These are phyloP conservation scores for Eubucco bourcierii DNA, from an alignment of 2,113 vertebrate genomes.

Conservation along the genomic window DNA sequence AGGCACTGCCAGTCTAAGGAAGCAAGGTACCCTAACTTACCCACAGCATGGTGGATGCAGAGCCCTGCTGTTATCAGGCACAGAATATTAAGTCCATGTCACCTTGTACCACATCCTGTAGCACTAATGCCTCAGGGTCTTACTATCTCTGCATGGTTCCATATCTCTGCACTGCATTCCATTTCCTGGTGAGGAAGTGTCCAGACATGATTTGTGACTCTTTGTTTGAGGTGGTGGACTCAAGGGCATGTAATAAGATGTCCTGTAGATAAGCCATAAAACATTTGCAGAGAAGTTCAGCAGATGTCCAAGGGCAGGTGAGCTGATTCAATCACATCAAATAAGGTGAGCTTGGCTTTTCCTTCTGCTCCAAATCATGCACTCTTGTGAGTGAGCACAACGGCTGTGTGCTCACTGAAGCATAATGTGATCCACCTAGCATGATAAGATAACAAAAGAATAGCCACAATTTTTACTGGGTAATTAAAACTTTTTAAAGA, in stretches of 20 bases:
- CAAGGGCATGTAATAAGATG: background rate
- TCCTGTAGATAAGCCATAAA: background rate
- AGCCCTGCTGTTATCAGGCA: background rate
- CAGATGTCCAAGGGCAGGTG: background rate
- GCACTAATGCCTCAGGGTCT: background rate
- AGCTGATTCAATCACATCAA: background rate
- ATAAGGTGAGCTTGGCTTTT: background rate
- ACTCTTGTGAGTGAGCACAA: background rate
- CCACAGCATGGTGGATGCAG: background rate
- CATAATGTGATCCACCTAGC: background rate
- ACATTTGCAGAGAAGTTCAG: background rate
- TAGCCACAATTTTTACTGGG: background rate
- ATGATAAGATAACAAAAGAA: background rate
- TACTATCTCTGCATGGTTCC: background rate
- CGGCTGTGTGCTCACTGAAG: background rate
- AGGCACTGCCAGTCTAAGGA: background rate
- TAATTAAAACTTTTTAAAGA: background rate
- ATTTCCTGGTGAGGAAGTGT: background rate
- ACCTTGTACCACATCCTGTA: background rate
- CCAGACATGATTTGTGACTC: background rate
- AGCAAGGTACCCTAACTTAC: background rate
- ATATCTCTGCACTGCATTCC: background rate
- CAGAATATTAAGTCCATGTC: background rate
- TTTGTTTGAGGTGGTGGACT: background rate
- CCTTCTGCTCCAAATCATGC: background rate